Conservation (phyloP, 1,140 invertebrate species). For the Frieseomelitta varia region DNA sequence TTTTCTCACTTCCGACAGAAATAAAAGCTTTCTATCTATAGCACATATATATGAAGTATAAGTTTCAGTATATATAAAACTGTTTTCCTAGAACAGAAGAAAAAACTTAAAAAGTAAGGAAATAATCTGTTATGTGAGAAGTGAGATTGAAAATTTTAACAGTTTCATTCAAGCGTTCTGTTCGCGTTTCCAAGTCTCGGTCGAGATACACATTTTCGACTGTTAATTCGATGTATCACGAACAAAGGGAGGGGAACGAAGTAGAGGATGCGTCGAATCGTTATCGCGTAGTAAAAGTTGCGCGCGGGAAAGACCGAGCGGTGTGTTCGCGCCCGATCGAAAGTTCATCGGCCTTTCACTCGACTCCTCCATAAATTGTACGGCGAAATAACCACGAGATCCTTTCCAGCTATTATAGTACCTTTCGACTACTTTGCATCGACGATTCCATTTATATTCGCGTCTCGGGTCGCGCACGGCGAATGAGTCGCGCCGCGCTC, state of each 20-base stretch:
- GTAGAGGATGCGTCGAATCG: background rate
- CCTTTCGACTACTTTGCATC: conserved; percentile 52
- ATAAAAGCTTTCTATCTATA: too few species aligned
- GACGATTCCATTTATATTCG: conserved; percentile 64
- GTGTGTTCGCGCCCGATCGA: conserved; percentile 7
- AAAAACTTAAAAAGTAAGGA: too few species aligned
- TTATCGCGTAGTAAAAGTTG: conserved; percentile 4
- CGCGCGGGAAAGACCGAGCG: background rate
- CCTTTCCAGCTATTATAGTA: conserved; percentile 44
- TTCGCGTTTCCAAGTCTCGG: too few species aligned
- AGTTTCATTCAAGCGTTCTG: too few species aligned
- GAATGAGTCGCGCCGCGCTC: conserved; percentile 56
- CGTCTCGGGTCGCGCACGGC: conserved; percentile 19
- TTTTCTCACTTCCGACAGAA: too few species aligned
- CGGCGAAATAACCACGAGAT: conserved; percentile 35
- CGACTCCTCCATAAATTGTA: conserved; percentile 29
- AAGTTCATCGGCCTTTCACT: conserved; percentile 54
- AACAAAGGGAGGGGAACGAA: background rate
- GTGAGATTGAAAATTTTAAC: too few species aligned
- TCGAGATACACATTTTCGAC: background rate
- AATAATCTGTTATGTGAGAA: too few species aligned
- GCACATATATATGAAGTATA: too few species aligned
- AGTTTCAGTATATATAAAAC: too few species aligned
- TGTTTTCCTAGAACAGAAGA: too few species aligned
- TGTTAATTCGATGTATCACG: background rate